Percentiles rank a stretch among this genome's conserved stretches.
phyloP scores from a whole-genome alignment of 1,140 invertebrate species.

The Anoplophora glabripennis region DNA sequence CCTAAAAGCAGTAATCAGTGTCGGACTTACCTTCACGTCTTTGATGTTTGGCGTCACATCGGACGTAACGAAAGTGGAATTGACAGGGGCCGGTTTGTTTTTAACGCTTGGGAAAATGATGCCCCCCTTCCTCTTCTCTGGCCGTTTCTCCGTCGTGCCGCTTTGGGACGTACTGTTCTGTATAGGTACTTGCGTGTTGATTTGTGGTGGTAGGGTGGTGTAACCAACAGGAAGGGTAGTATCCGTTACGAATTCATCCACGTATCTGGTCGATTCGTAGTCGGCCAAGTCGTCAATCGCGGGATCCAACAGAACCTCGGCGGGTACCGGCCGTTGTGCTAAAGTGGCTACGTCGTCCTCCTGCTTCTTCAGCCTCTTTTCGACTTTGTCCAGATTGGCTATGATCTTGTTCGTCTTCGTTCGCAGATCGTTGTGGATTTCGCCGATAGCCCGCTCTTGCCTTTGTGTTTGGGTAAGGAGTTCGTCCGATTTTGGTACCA shows the following conservation, averaged over 20 bases:
- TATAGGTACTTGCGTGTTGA: slow-evolving; percentile 42
- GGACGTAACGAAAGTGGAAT: slow-evolving; percentile 73
- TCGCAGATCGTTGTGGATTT: slow-evolving; percentile 80
- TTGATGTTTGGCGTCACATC: slow-evolving; percentile 70
- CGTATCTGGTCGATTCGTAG: slow-evolving; percentile 60
- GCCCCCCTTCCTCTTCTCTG: slow-evolving; percentile 64
- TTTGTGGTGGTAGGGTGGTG: slow-evolving; percentile 45
- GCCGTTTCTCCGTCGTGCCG: slow-evolving; percentile 51
- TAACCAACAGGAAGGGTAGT: slow-evolving; percentile 41
- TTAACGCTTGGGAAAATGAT: slow-evolving; percentile 88
- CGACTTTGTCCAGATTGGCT: slow-evolving; percentile 80
- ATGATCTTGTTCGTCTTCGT: slow-evolving; percentile 83
- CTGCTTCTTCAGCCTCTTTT: slow-evolving; percentile 78
- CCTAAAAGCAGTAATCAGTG: neutral
- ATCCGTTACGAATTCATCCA: slow-evolving; percentile 36
- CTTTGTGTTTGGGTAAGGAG: slow-evolving; percentile 79
- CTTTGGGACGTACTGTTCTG: slow-evolving; percentile 37
- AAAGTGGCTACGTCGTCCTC: slow-evolving; percentile 72
- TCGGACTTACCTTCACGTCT: slow-evolving; percentile 73
- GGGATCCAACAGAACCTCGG: slow-evolving; percentile 68
- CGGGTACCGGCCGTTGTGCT: slow-evolving; percentile 67
- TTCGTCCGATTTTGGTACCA: slow-evolving; percentile 81
- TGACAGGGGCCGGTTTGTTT: slow-evolving; percentile 79
- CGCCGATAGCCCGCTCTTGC: slow-evolving; percentile 81
- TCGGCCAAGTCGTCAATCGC: slow-evolving; percentile 74